Percentiles rank a stretch among this genome's conserved stretches.
Evolutionary conservation across 2,888 invertebrate species (phyloP).

Genomic region (Napeogenes inachia): DNA sequence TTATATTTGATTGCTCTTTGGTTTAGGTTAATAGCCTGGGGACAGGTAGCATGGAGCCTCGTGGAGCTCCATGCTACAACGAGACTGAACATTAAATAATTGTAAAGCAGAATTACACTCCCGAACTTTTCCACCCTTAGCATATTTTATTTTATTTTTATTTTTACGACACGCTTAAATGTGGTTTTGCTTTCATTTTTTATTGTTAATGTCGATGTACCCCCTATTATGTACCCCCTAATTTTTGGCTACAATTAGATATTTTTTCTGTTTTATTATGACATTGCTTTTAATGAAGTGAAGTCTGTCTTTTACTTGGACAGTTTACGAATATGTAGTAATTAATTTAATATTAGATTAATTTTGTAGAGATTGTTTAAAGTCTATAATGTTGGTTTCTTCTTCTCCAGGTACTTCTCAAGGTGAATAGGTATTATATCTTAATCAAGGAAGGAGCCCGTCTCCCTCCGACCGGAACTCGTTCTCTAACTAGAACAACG

Average conservation of each 20-base stretch:
- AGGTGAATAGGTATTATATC: constrained; percentile 76
- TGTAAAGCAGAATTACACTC: constrained; percentile 64
- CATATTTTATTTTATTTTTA: constrained; percentile 76
- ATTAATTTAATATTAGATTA: constrained; percentile 30
- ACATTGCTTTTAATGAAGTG: constrained; percentile 66
- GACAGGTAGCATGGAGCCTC: constrained; percentile 57
- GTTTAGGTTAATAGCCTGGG: constrained; percentile 42
- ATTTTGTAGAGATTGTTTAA: constrained; percentile 26
- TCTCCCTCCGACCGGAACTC: constrained; percentile 70
- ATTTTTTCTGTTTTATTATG: constrained; percentile 67
- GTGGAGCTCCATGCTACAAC: constrained; percentile 46
- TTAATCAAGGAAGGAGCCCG: constrained; percentile 67
- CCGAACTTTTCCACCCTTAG: constrained; percentile 70
- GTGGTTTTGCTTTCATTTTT: constrained; percentile 75
- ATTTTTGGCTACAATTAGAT: constrained; percentile 74
- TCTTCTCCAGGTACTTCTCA: constrained; percentile 77
- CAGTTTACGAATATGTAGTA: constrained; percentile 21
- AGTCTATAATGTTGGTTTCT: constrained; percentile 61
- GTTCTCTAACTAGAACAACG: constrained; percentile 69
- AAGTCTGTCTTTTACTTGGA: constrained; percentile 34
- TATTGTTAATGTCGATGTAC: constrained; percentile 74
- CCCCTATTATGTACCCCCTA: constrained; percentile 74
- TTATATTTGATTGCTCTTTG: constrained; percentile 28
- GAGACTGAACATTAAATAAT: constrained; percentile 60
- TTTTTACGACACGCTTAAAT: constrained; percentile 76